Percentiles rank a stretch among this genome's conserved stretches.
phyloP scores from a whole-genome alignment of 2,113 vertebrate genomes.

The Hippolais icterina region DNA sequence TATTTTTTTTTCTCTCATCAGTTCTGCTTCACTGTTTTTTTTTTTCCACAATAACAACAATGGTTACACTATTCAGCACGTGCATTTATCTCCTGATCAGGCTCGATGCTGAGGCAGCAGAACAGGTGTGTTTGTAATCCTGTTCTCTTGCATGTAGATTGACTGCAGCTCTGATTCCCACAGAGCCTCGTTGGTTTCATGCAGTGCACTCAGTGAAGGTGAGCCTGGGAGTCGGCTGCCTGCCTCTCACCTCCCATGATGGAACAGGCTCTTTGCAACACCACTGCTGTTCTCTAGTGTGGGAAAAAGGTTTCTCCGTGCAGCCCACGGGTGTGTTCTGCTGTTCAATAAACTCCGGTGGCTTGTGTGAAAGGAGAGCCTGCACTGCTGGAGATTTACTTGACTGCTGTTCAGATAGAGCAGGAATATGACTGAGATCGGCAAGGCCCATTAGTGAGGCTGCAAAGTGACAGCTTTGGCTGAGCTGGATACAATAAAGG shows the following conservation, averaged over 20 bases:
- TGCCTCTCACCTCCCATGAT: background rate
- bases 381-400: background rate
- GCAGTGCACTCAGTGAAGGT: background rate
- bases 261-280: background rate
- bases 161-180: background rate
- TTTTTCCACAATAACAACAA: background rate
- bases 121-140: background rate
- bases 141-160: background rate
- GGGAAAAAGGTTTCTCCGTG: background rate
- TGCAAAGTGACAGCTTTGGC: background rate
- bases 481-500: background rate
- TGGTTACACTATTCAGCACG: background rate
- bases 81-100: constrained; percentile 28
- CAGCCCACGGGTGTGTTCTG: background rate
- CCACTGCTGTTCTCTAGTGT: background rate
- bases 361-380: background rate
- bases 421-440: background rate
- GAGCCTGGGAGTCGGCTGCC: background rate
- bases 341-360: background rate
- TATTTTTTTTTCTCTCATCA: background rate
- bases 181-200: background rate
- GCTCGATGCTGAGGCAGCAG: background rate
- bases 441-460: background rate
- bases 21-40: background rate
- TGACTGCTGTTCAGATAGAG: background rate